Conservation (phyloP, 2,113 vertebrate species). For the Chloropsis cyanopogon region DNA sequence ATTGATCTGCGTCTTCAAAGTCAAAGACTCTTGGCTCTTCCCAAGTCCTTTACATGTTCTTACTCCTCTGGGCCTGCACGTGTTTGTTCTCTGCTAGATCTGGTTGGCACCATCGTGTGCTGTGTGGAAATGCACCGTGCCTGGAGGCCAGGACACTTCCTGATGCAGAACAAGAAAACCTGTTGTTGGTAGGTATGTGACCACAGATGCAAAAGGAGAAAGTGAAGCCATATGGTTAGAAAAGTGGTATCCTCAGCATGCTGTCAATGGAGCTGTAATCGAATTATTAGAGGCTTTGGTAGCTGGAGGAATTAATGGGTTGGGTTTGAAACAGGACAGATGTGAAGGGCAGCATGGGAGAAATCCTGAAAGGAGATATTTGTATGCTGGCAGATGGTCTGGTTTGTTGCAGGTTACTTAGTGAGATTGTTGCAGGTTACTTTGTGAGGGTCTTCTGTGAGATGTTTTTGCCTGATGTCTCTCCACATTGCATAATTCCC, state of each 20-base stretch:
- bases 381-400: background rate
- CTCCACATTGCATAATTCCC: accelerated
- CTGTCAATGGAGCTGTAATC: background rate
- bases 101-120: background rate
- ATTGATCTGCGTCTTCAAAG: background rate
- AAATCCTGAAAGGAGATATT: background rate
- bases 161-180: background rate
- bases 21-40: background rate
- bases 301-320: background rate
- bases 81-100: background rate
- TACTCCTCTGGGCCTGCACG: background rate
- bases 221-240: background rate
- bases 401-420: background rate
- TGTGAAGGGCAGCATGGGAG: background rate
- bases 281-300: background rate
- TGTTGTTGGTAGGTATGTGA: background rate
- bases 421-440: background rate
- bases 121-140: background rate
- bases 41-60: background rate
- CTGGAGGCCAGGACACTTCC: background rate
- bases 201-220: background rate
- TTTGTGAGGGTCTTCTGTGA: background rate
- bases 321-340: background rate
- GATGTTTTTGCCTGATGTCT: background rate
- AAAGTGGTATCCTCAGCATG: background rate